phyloP scores from a whole-genome alignment of 2,113 vertebrate genomes.

The Oncorhynchus masou region DNA sequence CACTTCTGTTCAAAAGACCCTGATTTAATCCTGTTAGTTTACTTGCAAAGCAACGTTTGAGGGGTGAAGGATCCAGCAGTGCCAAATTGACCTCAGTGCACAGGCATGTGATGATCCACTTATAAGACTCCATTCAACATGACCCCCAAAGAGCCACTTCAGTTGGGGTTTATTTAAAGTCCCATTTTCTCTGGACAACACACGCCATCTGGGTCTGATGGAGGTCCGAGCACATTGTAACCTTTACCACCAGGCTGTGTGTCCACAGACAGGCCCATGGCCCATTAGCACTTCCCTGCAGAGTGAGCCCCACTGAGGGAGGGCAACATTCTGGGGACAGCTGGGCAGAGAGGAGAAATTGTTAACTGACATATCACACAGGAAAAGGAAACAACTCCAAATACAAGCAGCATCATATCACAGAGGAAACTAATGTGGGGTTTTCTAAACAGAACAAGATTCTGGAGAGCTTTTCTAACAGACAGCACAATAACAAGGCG shows the following conservation, averaged over 20 bases:
- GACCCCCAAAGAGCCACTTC: background rate
- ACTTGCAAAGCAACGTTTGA: slow-evolving; percentile 25
- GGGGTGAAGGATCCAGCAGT: slow-evolving; percentile 38
- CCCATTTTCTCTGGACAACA: slow-evolving; percentile 57
- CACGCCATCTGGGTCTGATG: slow-evolving; percentile 54
- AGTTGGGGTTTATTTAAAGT: slow-evolving; percentile 44
- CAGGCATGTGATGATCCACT: slow-evolving; percentile 71
- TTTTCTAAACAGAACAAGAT: background rate
- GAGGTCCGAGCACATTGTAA: slow-evolving; percentile 41
- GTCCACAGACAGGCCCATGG: slow-evolving; percentile 14
- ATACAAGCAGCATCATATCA: background rate
- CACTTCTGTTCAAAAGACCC: too few relatives aligned
- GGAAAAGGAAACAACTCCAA: background rate
- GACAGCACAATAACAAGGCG: too few relatives aligned
- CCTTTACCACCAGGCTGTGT: slow-evolving; percentile 26
- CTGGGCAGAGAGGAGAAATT: slow-evolving; percentile 14
- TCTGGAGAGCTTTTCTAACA: background rate
- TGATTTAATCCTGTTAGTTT: background rate
- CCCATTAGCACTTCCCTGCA: slow-evolving; percentile 47
- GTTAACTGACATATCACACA: too few relatives aligned
- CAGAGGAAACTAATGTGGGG: background rate
- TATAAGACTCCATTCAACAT: slow-evolving; percentile 32
- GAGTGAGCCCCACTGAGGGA: slow-evolving; percentile 12
- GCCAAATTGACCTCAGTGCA: slow-evolving; percentile 65
- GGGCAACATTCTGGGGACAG: slow-evolving; percentile 15